Conservation (phyloP, 2,113 vertebrate species). For the Sylvilagus bachmani region DNA sequence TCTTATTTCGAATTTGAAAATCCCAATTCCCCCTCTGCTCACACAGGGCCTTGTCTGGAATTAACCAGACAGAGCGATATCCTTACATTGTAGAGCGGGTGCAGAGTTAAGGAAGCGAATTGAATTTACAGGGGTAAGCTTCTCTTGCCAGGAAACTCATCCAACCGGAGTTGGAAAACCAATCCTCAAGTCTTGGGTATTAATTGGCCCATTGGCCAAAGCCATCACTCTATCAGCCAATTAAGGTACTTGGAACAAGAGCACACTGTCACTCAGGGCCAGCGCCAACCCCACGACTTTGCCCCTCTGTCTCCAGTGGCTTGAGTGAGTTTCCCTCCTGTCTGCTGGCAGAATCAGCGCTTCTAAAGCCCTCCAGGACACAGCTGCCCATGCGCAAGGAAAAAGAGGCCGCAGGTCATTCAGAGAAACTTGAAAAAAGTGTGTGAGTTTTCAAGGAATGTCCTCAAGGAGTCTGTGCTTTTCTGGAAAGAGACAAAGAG, state of each 20-base stretch:
- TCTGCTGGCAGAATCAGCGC: slow-evolving; percentile 54
- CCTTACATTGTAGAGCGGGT: slow-evolving; percentile 72
- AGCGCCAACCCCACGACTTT: slow-evolving; percentile 72
- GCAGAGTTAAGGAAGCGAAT: slow-evolving; percentile 71
- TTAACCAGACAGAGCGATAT: slow-evolving; percentile 76
- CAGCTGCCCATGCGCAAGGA: not conserved
- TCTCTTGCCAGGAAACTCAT: slow-evolving; percentile 75
- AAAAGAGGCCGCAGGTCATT: not conserved
- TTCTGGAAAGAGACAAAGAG: slow-evolving; percentile 46
- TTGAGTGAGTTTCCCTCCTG: slow-evolving; percentile 55
- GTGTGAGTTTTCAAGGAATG: slow-evolving; percentile 18
- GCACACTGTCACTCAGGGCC: slow-evolving; percentile 71
- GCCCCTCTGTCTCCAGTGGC: slow-evolving; percentile 78
- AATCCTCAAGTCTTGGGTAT: slow-evolving; percentile 66
- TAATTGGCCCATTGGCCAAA: slow-evolving; percentile 78
- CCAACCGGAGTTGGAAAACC: slow-evolving; percentile 78
- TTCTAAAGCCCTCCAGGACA: slow-evolving; percentile 52
- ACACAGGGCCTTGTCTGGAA: slow-evolving; percentile 71
- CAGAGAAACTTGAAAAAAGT: slow-evolving; percentile 44
- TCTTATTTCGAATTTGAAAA: slow-evolving; percentile 65
- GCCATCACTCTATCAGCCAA: slow-evolving; percentile 81
- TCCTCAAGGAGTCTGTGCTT: not conserved
- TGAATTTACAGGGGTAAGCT: slow-evolving; percentile 65
- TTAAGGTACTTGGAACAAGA: slow-evolving; percentile 75
- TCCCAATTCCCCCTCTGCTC: slow-evolving; percentile 78